Conservation (phyloP, 2,888 invertebrate species). For the Biston stratarius region DNA sequence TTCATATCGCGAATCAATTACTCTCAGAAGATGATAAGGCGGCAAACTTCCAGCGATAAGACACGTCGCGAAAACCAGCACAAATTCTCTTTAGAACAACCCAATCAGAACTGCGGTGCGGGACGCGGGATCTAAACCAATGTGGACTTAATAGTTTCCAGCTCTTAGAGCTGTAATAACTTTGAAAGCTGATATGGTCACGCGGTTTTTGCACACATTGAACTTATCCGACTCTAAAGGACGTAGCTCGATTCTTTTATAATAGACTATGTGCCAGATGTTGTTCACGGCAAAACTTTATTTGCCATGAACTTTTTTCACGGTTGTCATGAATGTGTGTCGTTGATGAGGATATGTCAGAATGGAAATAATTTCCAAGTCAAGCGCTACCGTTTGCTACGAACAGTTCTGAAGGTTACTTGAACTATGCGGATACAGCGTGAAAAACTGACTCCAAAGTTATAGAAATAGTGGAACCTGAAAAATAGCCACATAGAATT, state of each 20-base stretch:
- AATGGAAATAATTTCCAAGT: constrained; percentile 62
- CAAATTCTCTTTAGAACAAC: constrained; percentile 64
- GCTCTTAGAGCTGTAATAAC: constrained; percentile 57
- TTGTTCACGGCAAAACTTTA: constrained; percentile 34
- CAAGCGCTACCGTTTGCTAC: constrained; percentile 64
- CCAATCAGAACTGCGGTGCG: constrained; percentile 61
- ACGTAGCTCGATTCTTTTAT: constrained; percentile 48
- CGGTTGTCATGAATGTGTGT: constrained; percentile 37
- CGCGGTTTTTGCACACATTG: constrained; percentile 54
- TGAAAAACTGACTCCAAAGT: background rate
- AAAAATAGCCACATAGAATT: background rate
- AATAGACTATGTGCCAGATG: constrained; percentile 47
- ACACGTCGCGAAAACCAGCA: constrained; percentile 69
- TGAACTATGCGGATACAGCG: constrained; percentile 39
- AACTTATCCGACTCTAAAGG: constrained; percentile 49
- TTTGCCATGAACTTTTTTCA: constrained; percentile 30
- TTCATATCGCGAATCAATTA: constrained; percentile 64
- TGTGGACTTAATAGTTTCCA: constrained; percentile 61
- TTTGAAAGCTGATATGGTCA: constrained; percentile 52
- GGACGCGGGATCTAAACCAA: constrained; percentile 53
- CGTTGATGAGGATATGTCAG: constrained; percentile 54
- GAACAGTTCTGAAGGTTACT: constrained; percentile 50
- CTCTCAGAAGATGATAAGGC: constrained; percentile 63
- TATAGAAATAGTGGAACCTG: background rate
- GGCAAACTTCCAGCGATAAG: constrained; percentile 62